These are phyloP conservation scores for Austrofundulus limnaeus DNA, from an alignment of 2,113 vertebrate species.

Conservation along the genomic window DNA sequence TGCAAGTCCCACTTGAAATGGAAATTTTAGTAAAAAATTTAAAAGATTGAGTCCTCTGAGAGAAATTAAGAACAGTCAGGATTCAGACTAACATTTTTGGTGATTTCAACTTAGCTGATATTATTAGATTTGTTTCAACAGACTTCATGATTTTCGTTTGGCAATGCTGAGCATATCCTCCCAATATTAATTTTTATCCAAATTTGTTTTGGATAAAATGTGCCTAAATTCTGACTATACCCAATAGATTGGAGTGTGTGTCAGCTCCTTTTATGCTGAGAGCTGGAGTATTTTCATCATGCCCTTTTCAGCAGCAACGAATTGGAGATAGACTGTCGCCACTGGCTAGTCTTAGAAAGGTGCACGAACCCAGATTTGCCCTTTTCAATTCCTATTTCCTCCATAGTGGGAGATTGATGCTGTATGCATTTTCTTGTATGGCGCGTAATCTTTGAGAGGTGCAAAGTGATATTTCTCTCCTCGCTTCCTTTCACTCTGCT, in stretches of 20 bases:
- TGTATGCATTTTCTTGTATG: conserved; percentile 66
- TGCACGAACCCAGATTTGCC: conserved; percentile 71
- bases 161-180: background rate
- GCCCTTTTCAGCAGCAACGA: conserved; percentile 73
- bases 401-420: conserved; percentile 57
- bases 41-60: background rate
- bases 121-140: conserved; percentile 6
- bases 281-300: conserved; percentile 68
- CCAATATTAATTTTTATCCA: conserved; percentile 41
- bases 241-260: conserved; percentile 62
- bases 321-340: conserved; percentile 73
- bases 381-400: conserved; percentile 76
- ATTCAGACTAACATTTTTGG: background rate
- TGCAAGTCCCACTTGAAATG: background rate
- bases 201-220: conserved; percentile 40
- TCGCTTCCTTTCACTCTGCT: background rate
- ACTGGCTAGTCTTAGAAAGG: conserved; percentile 72
- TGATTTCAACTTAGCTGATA: background rate
- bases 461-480: conserved; percentile 30
- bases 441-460: conserved; percentile 19
- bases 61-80: background rate
- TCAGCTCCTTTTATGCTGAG: conserved; percentile 77
- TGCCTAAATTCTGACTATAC: conserved; percentile 44
- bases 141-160: conserved; percentile 1
- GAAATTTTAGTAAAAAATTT: background rate